Evolutionary conservation across 1,140 invertebrate genomes (phyloP).

Genomic region (Gonatopus flavifemur): DNA sequence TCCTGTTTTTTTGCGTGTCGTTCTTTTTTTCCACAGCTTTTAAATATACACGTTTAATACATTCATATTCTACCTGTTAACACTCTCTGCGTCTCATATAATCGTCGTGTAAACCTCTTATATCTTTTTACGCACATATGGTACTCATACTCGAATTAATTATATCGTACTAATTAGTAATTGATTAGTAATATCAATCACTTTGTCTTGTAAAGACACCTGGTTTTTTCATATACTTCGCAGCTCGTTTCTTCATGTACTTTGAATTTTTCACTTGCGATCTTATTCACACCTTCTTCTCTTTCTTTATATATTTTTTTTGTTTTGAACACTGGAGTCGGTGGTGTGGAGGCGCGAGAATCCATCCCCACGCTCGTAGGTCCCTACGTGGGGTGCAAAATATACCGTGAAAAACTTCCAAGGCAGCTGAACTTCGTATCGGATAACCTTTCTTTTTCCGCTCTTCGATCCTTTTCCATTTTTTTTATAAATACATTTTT

Average conservation of each 20-base stretch:
- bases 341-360: constrained; percentile 49
- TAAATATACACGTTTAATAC: no score
- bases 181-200: no score
- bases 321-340: constrained; percentile 56
- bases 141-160: no score
- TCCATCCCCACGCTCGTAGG: constrained; percentile 32
- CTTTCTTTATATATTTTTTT: constrained; percentile 23
- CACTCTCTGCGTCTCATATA: no score
- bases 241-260: no score
- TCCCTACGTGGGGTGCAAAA: constrained; percentile 44
- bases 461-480: not conserved
- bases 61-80: constrained; percentile 13
- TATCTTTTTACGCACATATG: no score
- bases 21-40: constrained; percentile 17
- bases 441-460: constrained; percentile 9
- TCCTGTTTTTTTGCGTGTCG: constrained; percentile 9
- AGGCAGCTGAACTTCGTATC: constrained; percentile 9
- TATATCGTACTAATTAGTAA: no score
- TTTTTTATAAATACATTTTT: not conserved
- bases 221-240: no score
- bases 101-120: no score
- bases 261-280: constrained; percentile 1
- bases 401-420: constrained; percentile 8
- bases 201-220: no score
- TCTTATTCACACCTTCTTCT: constrained; percentile 10